Percentiles rank a stretch among this genome's conserved stretches.
Conservation (phyloP, 2,113 vertebrate genomes). For the Lanius ludovicianus region DNA sequence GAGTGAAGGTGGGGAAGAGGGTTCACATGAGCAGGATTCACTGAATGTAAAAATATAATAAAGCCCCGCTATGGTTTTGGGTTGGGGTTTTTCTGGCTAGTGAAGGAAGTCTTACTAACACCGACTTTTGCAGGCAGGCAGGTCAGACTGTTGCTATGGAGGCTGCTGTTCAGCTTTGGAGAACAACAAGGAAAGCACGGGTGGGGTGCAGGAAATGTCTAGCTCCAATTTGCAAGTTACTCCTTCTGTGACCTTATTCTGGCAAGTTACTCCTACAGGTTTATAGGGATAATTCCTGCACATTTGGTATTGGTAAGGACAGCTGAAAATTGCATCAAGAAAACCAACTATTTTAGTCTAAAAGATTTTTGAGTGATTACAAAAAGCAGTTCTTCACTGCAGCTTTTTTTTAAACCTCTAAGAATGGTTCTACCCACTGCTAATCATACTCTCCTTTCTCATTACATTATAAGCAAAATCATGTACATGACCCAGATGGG, state of each 20-base stretch:
- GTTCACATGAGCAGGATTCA: constrained; percentile 60
- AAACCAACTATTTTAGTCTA: neutral
- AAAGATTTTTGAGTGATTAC: neutral
- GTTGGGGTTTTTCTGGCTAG: neutral
- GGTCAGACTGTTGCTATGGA: constrained; percentile 59
- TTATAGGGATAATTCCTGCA: constrained; percentile 46
- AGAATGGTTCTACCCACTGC: neutral
- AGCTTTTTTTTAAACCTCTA: constrained; percentile 5
- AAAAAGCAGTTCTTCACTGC: neutral
- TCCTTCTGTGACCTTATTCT: constrained; percentile 51
- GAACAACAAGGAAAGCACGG: constrained; percentile 51
- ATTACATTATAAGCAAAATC: neutral
- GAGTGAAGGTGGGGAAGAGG: constrained; percentile 31
- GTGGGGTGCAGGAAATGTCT: constrained; percentile 55
- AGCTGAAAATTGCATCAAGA: neutral
- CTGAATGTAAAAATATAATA: neutral
- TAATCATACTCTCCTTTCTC: neutral
- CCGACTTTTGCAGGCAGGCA: constrained; percentile 36
- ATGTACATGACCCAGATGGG: neutral
- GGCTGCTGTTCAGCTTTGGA: constrained; percentile 43
- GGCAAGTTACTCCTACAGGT: neutral
- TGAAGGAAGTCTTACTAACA: constrained; percentile 21
- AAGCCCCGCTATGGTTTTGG: neutral
- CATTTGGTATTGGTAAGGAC: constrained; percentile 23
- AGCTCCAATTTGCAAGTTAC: constrained; percentile 25